Base-by-base conservation (phyloP, 2,888 invertebrate species). In the Agriotes lineatus region DNA sequence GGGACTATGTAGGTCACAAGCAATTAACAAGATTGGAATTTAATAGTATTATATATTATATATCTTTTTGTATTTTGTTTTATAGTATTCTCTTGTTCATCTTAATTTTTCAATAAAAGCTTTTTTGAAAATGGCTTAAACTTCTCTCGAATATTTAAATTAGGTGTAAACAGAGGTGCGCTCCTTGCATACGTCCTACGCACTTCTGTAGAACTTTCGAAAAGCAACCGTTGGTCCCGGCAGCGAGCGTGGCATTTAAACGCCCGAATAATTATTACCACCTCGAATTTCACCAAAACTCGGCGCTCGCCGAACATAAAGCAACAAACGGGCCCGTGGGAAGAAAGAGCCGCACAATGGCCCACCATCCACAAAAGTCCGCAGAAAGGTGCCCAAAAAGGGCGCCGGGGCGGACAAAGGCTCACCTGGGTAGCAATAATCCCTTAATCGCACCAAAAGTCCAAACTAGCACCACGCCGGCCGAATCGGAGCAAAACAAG, bases 401-500 rank as follows among this genome's bases (percentile, higher is more conserved):
- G 25, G 3, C 3, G 25, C 25, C 25, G 25, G 7, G 7, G 2
- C 14, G 16, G 4, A 42, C 2, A 16, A 42, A 42, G 5, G 16
- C 42, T 42, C 9, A 42, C 42, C 9, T 7, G 14, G 42, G 16
- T 6, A 7, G 2, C 14, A 42, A 16, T 42, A 42, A 16, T 42
- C 42, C 42, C 42, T 42, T 42, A 18, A 42, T n/a, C n/a, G 18
- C 42, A 45, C 20, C 44, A 16, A 44, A 12, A 44, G 10, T 44
- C 44, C 19, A 48, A 48, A 12, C 1, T n/a, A 4, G 10, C 19
- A 20, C 10, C 18, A 9, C 9, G 44, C 44, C 44, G 44, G 44
- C n/a, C n/a, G n/a, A n/a, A n/a, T 22, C 25, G 25, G 25, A 48
- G 20, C 25, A 56, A 39, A 63, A 30, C 63, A 18, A 52, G 14